Evolutionary conservation across 1,140 invertebrate genomes (phyloP), one percentile per base, ranked within the genome.

Genomic region (Chelonus insularis): DNA sequence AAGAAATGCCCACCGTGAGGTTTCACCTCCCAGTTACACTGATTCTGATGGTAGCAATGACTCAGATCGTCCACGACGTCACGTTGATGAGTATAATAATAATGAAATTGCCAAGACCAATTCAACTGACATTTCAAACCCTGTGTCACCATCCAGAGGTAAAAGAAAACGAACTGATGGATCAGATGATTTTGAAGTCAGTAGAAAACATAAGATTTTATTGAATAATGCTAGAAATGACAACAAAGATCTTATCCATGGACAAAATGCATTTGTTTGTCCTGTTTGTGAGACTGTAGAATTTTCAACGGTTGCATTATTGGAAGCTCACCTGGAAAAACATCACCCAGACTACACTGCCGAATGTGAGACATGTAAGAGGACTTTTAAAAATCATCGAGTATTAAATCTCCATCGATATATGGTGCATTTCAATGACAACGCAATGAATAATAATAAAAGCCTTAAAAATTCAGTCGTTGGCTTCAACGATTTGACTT

Each of bases 401-500:
- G 85, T 86, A 1, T 79, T 90, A n/a, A 89, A 88, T 67, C 79
- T 87, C 5, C 89, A 91, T 71, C 80, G 84, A 29, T 84, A 79
- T 66, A 86, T 85, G 68, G 78, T 75, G 1, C 89, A 89, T 65
- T 82, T 78, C 18, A 82, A 80, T 55, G 82, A 85, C 2, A 66
- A 43, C 41, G 36, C 14, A 9, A 45, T 1, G n/a, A 14, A 4
- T 7, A 57, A 37, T 32, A 54, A 60, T 11, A 0, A 76, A 72
- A 55, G 57, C 62, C 18, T 58, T 66, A 48, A 43, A 68, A 77
- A 73, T 54, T 73, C 74, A 1, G 79, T 85, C 0, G 74, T 86
- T 0, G 89, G 89, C 2, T 93, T 90, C 72, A 83, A 88, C 51
- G 89, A 93, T 74, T 75, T 92, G n/a, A 88, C 85, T 2, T 91